These are phyloP conservation scores for Mycteria americana DNA, from an alignment of 2,797 vertebrate species.

Conservation along the genomic window DNA sequence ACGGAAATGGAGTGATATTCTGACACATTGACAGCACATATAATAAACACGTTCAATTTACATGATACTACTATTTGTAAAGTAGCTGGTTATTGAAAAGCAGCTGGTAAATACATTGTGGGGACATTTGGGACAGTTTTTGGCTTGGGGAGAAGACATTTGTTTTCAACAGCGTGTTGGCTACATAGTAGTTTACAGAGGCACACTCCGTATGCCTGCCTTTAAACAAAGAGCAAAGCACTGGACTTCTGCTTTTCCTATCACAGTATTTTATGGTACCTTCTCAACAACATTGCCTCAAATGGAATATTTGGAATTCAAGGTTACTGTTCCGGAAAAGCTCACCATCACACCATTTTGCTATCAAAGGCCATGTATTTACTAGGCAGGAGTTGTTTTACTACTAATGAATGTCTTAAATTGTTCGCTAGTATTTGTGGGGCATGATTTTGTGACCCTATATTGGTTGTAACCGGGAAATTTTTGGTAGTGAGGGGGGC, in stretches of 20 bases:
- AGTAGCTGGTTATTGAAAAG: background rate
- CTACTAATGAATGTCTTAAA: background rate
- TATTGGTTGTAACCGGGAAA: background rate
- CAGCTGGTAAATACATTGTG: background rate
- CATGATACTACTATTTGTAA: background rate
- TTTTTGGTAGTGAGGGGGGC: background rate
- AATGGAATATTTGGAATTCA: background rate
- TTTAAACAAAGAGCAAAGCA: background rate
- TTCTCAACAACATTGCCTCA: background rate
- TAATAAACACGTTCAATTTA: background rate
- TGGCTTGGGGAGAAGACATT: background rate
- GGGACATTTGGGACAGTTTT: background rate
- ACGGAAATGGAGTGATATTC: background rate
- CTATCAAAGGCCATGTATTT: background rate
- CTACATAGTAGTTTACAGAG: background rate
- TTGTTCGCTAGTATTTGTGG: background rate
- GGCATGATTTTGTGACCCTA: background rate
- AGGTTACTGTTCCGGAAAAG: background rate
- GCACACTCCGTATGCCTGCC: rapidly evolving
- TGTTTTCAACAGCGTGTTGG: background rate
- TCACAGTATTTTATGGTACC: background rate
- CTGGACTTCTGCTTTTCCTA: background rate
- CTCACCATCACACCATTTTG: background rate
- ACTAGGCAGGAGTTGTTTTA: background rate
- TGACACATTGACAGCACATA: background rate